Percentiles rank a stretch among this genome's conserved stretches.
phyloP scores from a whole-genome alignment of 2,113 vertebrate species.

The Python bivittatus region DNA sequence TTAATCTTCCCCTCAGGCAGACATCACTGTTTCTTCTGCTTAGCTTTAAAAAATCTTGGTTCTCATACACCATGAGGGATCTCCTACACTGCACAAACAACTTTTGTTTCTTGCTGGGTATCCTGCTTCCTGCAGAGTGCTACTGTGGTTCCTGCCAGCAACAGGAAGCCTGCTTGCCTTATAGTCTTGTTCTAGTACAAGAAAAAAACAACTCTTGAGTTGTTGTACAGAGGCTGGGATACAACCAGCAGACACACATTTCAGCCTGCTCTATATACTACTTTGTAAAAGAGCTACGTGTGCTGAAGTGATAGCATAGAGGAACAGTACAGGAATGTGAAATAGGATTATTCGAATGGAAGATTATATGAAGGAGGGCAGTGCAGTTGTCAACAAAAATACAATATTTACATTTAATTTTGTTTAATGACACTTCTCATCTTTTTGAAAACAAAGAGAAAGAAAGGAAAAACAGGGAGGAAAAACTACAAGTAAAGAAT shows the following conservation, averaged over 20 bases:
- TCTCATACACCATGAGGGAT: neutral
- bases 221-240: neutral
- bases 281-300: neutral
- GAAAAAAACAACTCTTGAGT: neutral
- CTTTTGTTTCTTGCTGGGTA: neutral
- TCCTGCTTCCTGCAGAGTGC: neutral
- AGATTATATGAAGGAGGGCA: slow-evolving; percentile 17
- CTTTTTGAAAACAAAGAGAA: neutral
- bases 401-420: slow-evolving; percentile 19
- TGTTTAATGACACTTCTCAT: neutral
- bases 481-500: neutral
- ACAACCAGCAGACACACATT: neutral
- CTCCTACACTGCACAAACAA: neutral
- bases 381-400: neutral
- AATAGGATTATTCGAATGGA: slow-evolving; percentile 3
- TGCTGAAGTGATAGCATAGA: neutral
- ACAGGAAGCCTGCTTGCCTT: too few species aligned
- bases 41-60: neutral
- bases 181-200: neutral
- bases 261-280: neutral
- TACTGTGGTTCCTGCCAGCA: neutral
- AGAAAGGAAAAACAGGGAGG: neutral
- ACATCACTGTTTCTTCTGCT: neutral
- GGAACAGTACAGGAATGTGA: neutral
- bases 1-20: neutral